phyloP scores from a whole-genome alignment of 2,797 vertebrate species.

The Tympanoctomys barrerae region DNA sequence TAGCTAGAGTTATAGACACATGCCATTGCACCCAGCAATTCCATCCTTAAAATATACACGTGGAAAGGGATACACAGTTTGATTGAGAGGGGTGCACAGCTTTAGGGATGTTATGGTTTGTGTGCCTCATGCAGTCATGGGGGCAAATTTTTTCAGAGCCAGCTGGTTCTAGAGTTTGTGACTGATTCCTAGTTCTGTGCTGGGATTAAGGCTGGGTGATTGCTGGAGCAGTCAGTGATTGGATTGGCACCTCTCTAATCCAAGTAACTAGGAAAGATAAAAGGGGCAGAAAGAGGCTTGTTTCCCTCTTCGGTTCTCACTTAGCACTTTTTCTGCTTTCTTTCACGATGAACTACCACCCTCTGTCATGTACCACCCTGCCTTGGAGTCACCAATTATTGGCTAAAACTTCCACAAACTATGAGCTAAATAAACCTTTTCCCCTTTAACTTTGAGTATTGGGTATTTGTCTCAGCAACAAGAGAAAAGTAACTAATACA shows the following conservation, averaged over 20 bases:
- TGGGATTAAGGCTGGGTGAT: too few species aligned
- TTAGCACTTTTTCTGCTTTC: not conserved
- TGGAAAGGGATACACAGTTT: conserved; percentile 7
- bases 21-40: not conserved
- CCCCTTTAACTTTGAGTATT: not conserved
- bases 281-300: not conserved
- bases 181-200: too few species aligned
- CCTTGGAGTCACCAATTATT: not conserved
- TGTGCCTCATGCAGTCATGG: too few species aligned
- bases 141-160: too few species aligned
- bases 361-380: not conserved
- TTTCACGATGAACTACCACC: not conserved
- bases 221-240: too few species aligned
- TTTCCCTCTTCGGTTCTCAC: not conserved
- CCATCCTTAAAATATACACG: not conserved
- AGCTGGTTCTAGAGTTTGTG: too few species aligned
- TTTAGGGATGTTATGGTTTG: not conserved
- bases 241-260: too few species aligned
- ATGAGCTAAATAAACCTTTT: not conserved
- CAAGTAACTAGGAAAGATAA: not conserved
- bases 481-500: not conserved
- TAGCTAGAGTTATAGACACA: not conserved
- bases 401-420: not conserved
- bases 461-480: not conserved
- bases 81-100: not conserved